These are phyloP conservation scores for Rhinopomastus cyanomelas DNA, from an alignment of 2,113 vertebrate genomes.

Conservation along the genomic window DNA sequence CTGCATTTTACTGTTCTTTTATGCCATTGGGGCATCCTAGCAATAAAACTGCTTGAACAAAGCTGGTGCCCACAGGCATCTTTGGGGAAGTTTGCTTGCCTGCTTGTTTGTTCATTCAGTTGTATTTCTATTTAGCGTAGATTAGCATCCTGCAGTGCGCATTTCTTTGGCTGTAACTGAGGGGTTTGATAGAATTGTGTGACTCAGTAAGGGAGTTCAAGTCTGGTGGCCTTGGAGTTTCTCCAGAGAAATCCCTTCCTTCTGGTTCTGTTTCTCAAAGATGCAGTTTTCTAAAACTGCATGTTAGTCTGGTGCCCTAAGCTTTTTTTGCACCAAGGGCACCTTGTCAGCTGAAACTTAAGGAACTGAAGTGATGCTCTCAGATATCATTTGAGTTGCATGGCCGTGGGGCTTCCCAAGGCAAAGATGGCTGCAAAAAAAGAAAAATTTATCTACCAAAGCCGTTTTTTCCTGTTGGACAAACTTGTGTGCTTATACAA, in stretches of 20 bases:
- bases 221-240: background rate
- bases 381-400: conserved; percentile 56
- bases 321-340: conserved; percentile 62
- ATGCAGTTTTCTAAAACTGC: conserved; percentile 17
- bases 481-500: conserved; percentile 37
- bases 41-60: conserved; percentile 23
- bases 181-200: background rate
- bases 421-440: conserved; percentile 55
- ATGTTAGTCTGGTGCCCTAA: conserved; percentile 21
- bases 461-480: conserved; percentile 55
- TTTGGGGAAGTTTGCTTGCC: conserved; percentile 14
- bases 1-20: conserved; percentile 52
- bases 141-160: background rate
- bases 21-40: conserved; percentile 11
- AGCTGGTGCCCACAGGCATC: conserved; percentile 37
- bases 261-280: conserved; percentile 31
- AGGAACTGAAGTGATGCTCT: conserved; percentile 38
- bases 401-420: conserved; percentile 67
- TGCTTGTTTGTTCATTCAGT: conserved; percentile 21
- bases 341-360: conserved; percentile 64
- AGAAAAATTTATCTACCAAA: conserved; percentile 67
- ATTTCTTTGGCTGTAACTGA: background rate
- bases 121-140: background rate
- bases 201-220: background rate
- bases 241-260: background rate